Base-by-base conservation (phyloP, 2,888 invertebrate genomes). In the Drosophila macrothrix region DNA sequence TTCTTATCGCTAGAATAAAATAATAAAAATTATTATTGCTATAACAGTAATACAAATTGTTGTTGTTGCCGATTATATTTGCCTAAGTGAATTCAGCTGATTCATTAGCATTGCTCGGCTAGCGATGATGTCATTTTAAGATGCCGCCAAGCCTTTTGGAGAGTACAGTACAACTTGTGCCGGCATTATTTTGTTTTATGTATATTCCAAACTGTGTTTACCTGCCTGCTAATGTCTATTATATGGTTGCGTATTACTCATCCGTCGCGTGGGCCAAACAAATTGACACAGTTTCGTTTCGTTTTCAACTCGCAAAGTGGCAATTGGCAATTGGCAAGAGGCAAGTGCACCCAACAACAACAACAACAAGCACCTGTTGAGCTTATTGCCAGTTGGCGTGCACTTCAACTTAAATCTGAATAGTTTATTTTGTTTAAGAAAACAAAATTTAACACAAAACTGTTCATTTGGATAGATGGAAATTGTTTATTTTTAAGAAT, bases 281-380 rank as follows among this genome's bases (percentile, higher is more conserved):
- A 88, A 76, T 88, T 90, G 88, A 88, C 85, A 85, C 64, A 78
- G 60, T 80, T 85, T 71, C 37, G 29, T 43, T 50, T 39, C 39
- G 35, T 69, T 68, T 31, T 59, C 16, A 50, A 64, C 58, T 46
- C 53, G 59, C 56, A 60, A 43, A 68, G 37, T 54, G 60, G 31
- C 61, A 67, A 61, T 43, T 54, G 60, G 31, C 61, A 67, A 61
- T 43, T 22, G 43, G 35, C 43, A 31, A 41, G 33, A 49, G 28
- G 12, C 9, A 35, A 41, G 41, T 41, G n/a, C 2, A n/a, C 35
- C 16, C 41, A 60, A 62, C 33, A 41, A 29, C 59, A 39, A 49
- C 41, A 60, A 70, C 33, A 41, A 37, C 33, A 64, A 43, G 10
- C 63, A 73, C 50, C 58, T 76, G 77, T 64, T 67, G 71, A 61